phyloP scores from a whole-genome alignment of 2,888 invertebrate genomes.

The Apodemia zela region DNA sequence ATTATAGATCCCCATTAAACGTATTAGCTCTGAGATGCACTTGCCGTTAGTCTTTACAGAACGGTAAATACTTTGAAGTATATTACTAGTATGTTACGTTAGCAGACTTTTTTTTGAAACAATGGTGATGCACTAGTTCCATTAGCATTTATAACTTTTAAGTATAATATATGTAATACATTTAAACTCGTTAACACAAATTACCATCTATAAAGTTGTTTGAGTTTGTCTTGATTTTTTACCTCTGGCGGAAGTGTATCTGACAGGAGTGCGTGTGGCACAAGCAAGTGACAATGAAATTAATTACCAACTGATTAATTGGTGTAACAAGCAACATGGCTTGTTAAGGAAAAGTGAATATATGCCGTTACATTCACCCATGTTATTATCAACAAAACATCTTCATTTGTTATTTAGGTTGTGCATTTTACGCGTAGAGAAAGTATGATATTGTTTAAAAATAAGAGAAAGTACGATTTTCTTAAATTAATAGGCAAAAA shows the following conservation, averaged over 20 bases:
- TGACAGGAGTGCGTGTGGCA: background rate
- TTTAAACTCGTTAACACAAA: background rate
- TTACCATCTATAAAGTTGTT: background rate
- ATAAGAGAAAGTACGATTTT: no score
- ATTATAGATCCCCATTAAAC: background rate
- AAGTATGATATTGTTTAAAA: no score
- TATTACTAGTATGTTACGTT: background rate
- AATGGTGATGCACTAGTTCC: no score
- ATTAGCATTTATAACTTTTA: no score
- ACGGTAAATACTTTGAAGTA: constrained; percentile 6
- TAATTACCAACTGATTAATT: background rate
- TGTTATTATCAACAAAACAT: background rate
- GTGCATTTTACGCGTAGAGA: no score
- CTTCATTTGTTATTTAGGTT: no score
- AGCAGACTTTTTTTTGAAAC: background rate
- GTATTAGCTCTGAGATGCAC: background rate
- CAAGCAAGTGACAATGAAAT: background rate
- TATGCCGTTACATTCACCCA: background rate
- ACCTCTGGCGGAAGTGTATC: background rate
- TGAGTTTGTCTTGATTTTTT: background rate
- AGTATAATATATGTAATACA: no score
- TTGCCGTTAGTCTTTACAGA: background rate
- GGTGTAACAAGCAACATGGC: background rate
- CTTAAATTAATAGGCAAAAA: no score
- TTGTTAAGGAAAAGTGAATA: background rate